Percentiles rank a stretch among this genome's conserved stretches.
These are phyloP conservation scores for Pristis pectinata DNA, from an alignment of 2,797 vertebrate genomes.

Conservation along the genomic window DNA sequence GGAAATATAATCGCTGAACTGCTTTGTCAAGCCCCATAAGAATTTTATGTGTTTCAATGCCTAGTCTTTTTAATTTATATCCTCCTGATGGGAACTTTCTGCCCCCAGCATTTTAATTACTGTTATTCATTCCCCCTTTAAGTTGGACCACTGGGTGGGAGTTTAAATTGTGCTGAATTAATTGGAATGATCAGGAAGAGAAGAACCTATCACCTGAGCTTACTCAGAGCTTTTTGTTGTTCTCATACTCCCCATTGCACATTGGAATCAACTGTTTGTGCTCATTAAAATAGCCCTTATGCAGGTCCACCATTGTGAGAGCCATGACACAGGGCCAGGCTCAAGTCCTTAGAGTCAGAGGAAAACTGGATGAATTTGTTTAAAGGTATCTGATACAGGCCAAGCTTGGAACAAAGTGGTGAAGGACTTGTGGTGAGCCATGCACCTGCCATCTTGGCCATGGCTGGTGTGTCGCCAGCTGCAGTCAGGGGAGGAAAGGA, in stretches of 20 bases:
- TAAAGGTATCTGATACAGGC: background rate
- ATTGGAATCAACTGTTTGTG: background rate
- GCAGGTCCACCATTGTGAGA: background rate
- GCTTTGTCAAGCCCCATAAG: no score
- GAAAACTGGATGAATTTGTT: background rate
- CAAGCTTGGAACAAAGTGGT: background rate
- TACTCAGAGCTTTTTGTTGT: background rate
- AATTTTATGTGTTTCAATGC: no score
- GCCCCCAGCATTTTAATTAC: background rate
- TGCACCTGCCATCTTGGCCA: background rate
- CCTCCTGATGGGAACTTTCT: background rate
- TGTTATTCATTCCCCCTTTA: background rate
- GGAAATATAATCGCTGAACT: no score
- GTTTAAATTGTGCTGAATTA: background rate
- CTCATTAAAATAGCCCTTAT: background rate
- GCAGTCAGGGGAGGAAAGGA: background rate
- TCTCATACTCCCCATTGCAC: background rate
- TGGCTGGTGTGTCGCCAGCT: background rate
- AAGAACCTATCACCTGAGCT: background rate
- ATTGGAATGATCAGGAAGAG: background rate
- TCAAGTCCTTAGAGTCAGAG: background rate
- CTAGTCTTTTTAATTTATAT: no score
- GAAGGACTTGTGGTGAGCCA: background rate
- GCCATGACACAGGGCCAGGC: background rate
- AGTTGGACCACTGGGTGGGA: no score